Percentiles rank a stretch among this genome's conserved stretches.
These are phyloP conservation scores for Silurus aristotelis DNA, from an alignment of 2,797 vertebrate species.

Conservation along the genomic window DNA sequence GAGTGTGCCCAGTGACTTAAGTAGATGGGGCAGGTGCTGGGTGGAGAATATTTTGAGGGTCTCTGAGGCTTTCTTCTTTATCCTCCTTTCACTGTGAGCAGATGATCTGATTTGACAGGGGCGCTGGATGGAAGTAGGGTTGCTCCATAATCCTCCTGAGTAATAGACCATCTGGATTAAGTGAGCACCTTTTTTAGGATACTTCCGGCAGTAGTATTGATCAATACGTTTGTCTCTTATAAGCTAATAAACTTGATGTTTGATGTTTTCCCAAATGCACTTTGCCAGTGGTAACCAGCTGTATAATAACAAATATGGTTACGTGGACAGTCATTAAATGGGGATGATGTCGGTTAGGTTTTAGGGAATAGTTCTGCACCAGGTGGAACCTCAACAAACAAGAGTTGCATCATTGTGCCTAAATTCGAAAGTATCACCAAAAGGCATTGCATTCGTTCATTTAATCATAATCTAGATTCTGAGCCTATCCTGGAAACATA, in stretches of 20 bases:
- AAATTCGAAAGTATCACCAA: neutral
- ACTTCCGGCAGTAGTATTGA: conserved; percentile 1
- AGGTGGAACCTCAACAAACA: too few species aligned
- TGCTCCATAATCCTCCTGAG: conserved; percentile 49
- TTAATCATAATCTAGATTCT: neutral
- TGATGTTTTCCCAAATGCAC: conserved; percentile 20
- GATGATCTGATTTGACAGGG: conserved; percentile 38
- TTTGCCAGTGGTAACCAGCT: conserved; percentile 20
- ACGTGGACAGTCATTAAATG: neutral
- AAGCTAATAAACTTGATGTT: conserved; percentile 47
- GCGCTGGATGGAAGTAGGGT: conserved; percentile 17
- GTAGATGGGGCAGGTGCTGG: conserved; percentile 18
- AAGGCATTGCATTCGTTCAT: neutral
- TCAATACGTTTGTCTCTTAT: neutral
- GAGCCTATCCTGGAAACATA: neutral
- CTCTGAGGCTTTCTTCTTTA: conserved; percentile 9
- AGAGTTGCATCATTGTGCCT: neutral
- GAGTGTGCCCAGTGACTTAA: neutral
- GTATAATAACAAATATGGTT: conserved; percentile 7
- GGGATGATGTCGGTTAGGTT: neutral
- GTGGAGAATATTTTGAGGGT: conserved; percentile 7
- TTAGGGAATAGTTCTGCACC: neutral
- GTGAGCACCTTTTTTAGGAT: conserved; percentile 18
- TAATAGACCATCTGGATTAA: conserved; percentile 47
- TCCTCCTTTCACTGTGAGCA: conserved; percentile 28